These are phyloP conservation scores for Metellina segmentata DNA, from an alignment of 2,888 invertebrate genomes.

Conservation along the genomic window DNA sequence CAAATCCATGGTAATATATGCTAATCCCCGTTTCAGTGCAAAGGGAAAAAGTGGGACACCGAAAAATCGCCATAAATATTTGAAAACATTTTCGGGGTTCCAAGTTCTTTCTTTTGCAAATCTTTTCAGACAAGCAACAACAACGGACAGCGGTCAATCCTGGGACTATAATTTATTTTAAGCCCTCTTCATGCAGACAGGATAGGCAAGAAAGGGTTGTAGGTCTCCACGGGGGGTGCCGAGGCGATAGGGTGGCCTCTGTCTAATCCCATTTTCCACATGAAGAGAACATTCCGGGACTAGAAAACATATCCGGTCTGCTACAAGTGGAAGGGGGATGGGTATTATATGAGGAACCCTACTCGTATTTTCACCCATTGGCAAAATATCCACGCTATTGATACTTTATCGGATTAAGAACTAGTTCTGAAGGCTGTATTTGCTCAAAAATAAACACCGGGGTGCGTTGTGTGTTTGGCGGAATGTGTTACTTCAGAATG, in stretches of 20 bases:
- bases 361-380: no score
- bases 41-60: not conserved
- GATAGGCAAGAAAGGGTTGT: not conserved
- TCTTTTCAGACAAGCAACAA: not conserved
- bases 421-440: no score
- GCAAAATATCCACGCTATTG: no score
- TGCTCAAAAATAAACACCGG: no score
- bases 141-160: not conserved
- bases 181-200: not conserved
- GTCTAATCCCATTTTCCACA: not conserved
- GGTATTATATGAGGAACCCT: no score
- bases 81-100: not conserved
- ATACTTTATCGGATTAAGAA: no score
- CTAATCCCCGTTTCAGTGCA: not conserved
- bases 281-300: not conserved
- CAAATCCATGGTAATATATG: not conserved
- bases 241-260: not conserved
- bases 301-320: no score
- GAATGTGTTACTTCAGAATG: no score
- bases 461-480: no score
- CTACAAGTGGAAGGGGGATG: no score
- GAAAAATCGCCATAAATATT: not conserved
- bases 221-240: not conserved
- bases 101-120: not conserved
- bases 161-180: not conserved